A percentile compares a stretch with the other conserved stretches of the same genome.
Conservation (phyloP, 2,797 vertebrate genomes). For the Enteromius afrohamiltoni region DNA sequence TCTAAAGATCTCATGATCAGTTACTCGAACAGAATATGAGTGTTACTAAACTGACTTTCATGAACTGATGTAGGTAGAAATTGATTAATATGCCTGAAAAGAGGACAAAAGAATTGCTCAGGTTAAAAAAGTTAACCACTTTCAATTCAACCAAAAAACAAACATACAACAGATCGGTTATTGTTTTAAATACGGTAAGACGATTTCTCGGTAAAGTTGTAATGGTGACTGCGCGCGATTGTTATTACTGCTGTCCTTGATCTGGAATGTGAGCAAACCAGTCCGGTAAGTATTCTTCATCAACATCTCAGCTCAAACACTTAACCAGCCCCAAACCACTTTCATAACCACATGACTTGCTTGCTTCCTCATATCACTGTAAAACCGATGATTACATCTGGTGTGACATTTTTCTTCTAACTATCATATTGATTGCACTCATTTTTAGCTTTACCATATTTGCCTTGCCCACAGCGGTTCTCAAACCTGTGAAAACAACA, state of each 20-base stretch:
- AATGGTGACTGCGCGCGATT: slow-evolving; percentile 40
- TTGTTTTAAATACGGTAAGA: not conserved
- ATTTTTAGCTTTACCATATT: not conserved
- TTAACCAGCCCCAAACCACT: not conserved
- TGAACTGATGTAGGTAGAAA: not conserved
- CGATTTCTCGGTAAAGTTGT: not conserved
- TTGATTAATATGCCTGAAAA: not conserved
- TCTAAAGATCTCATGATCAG: not conserved
- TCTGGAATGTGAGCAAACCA: slow-evolving; percentile 71
- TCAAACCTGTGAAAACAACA: not conserved
- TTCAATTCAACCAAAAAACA: not conserved
- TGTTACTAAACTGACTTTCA: not conserved
- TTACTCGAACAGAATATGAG: not conserved
- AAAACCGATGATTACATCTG: not conserved
- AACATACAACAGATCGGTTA: not conserved
- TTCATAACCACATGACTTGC: not conserved
- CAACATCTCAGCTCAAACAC: slow-evolving; percentile 53
- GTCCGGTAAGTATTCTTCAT: slow-evolving; percentile 53
- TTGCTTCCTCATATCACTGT: not conserved
- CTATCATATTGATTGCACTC: not conserved
- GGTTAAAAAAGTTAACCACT: not conserved
- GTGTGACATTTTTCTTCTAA: not conserved
- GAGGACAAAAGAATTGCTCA: not conserved
- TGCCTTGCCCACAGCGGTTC: not conserved
- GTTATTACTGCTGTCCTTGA: slow-evolving; percentile 54